Evolutionary conservation across 92 coral and sea anemone species (phyloP), one percentile per base, ranked within the genome.

Genomic region (Porites rus): DNA sequence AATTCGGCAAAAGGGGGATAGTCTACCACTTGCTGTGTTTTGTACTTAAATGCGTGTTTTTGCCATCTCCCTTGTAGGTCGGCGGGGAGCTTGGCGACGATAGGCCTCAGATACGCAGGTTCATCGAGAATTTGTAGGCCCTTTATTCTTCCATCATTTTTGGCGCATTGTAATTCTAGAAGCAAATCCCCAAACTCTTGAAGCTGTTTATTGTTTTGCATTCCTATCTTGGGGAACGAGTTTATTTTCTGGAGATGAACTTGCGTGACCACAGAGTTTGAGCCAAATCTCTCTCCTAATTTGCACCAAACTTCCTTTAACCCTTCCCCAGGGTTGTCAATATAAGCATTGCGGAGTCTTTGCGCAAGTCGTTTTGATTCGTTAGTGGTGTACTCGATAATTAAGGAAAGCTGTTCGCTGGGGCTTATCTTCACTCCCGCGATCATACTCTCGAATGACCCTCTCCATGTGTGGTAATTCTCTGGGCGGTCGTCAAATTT

Each of bases 61-160:
- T 88, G 96, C 94, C 96, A 93, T 43, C 94, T 84, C 8, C 77
- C 79, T 67, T 88, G 92, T 6, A 93, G 65, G n/a, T 93, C 93
- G 0, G 17, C 64, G 0, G 96, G 88, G 14, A 93, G 66, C 10
- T 93, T 90, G 6, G 66, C 18, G 0, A 90, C 52, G 13, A 88
- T 14, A 8, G 94, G 92, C 19, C 51, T 87, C 38, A 93, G 12
- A 62, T 59, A 87, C 1, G 84, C 78, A 0, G 92, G 92, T 3
- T 85, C 85, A 28, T 91, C 96, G 2, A 93, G 88, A 10, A 91
- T 71, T 51, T 80, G 78, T 1, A 91, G 88, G 21, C 92, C 91
- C 28, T 31, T 67, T 2, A 91, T 74, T 0, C 94, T 82, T 19
- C 94, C 90, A 11, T 88, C 84, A 8, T 52, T 21, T 65, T 91